Evolutionary conservation across 35 echinoderm and acorn worm genomes (phyloP), one percentile per base, ranked within the genome.

Genomic region (Heliocidaris erythrogramma): DNA sequence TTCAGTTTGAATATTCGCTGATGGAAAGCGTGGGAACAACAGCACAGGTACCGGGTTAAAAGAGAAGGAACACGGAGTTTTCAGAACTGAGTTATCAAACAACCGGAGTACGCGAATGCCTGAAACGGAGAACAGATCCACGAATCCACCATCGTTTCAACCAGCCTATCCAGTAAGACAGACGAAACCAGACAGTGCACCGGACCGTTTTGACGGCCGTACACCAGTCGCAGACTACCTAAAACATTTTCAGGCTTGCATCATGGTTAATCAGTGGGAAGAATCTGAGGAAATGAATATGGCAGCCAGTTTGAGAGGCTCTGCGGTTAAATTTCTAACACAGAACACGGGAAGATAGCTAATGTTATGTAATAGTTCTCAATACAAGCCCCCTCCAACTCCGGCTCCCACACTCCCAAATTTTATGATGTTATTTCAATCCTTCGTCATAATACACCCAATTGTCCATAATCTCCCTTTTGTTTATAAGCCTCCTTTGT

Each of bases 191-290:
- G 17, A 61, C 17, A 2, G 2, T 7, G 16, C 17, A 61, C 59
- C 11, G 17, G 93, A 96, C 50, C 65, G 92, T 16, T 96, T 86
- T 48, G 92, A 93, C 13, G 96, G 96, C 11, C 71, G 71, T 10
- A 93, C 27, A 59, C 88, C 94, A 24, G 94, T 61, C 65, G 35
- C 48, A 49, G 96, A 96, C 10, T 96, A 96, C 48, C 12, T 6
- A 13, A 24, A 47, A 1, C 94, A 96, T 86, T 96, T 96, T 91
- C 30, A 94, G 88, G 88, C 95, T 5, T 96, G 95, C 49, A 31
- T 5, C 14, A 49, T 50, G 49, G 49, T 50, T 50, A 50, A 50
- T 50, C 84, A 85, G 4, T 85, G 84, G 84, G 30, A 24, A 85
- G 84, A 85, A 31, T 5, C 18, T 31, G 84, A 85, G 84, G 84